Evolutionary conservation across 2,797 vertebrate species (phyloP), one percentile per base, ranked within the genome.

Genomic region (Melopsittacus undulatus): DNA sequence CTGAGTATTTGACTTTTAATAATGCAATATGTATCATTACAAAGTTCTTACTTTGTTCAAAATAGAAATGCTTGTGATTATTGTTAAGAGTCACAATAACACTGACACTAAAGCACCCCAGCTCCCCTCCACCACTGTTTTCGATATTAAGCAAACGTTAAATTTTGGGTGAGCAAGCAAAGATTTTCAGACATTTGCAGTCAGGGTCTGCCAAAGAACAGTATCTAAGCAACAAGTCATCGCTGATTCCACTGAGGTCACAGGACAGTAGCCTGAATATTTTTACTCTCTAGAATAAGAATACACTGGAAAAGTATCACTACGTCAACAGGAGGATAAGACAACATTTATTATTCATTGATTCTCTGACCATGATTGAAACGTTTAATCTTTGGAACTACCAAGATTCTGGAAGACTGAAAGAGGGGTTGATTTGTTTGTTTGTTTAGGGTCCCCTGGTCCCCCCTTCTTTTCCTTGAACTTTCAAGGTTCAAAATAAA

Each of bases 221-320:
- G 36, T 2, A 75, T 9, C 45, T 52, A 81, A 77, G 16, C n/a
- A 83, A 73, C 6, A 43, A 30, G 32, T 67, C 43, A 29, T 32
- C 0, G 0, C 1, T 56, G 22, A 64, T 56, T 77, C 27, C 48
- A 62, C 27, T 1, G 4, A 63, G 30, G 42, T 66, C 46, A 70
- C 4, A 54, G 32, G 36, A 68, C 10, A 80, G 30, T 5, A 74
- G 10, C 27, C n/a, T 59, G 26, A 80, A 5, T 46, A 76, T 46
- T 83, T 66, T 91, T 63, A 77, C 10, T 72, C 40, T 64, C n/a
- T 67, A 86, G 48, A 94, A 45, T 27, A 87, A 52, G 7, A 95
- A 72, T 49, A 68, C 18, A 81, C 26, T 38, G 12, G 24, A 42
- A 92, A 92, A 57, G 15, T 22, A 57, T 49, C 38, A 30, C 21